Base-by-base conservation (phyloP, 2,113 vertebrate genomes). In the Aspidoscelis tigris region DNA sequence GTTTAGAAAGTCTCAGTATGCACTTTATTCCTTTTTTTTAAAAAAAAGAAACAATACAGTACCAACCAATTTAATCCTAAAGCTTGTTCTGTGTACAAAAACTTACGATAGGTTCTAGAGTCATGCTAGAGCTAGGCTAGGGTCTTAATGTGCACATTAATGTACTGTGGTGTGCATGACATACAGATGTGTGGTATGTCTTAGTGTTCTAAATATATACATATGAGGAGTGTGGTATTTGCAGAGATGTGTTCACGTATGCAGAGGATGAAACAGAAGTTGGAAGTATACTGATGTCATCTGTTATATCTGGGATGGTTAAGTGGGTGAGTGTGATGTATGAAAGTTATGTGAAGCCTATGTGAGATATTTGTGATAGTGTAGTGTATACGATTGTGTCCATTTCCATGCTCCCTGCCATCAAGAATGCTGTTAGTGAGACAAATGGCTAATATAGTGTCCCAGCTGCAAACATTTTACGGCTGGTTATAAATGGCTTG, bases 391-490 rank as follows among this genome's bases (percentile, higher is more conserved):
- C 3, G n/a, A 70, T 10, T 50, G 58, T 10, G 14, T 72, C 58
- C 7, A 20, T 69, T 58, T 80, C 47, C 7, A 76, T 61, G 39
- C 50, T 75, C 71, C 61, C 71, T 26, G 53, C 71, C 26, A 21
- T n/a, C 65, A 78, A 79, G 82, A 80, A 87, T 84, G 78, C 53
- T 50, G 44, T 50, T 80, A 43, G 71, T 69, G 80, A 89, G 88
- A 90, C 90, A 89, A 91, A 91, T 89, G 90, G 88, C 87, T 84
- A 78, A 86, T 89, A 89, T 91, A 80, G 93, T 88, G 88, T 90
- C 86, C 88, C 94, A 94, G 93, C 94, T 94, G 95, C 93, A 94
- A 95, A 94, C 93, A 91, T 94, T 91, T 95, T 95, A 95, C 90
- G 91, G 93, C 94, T 88, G 88, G 92, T 95, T 95, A 95, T 95